Percentiles rank a stretch among this genome's conserved stretches.
phyloP scores from a whole-genome alignment of 2,113 vertebrate genomes.

The Osmerus eperlanus region DNA sequence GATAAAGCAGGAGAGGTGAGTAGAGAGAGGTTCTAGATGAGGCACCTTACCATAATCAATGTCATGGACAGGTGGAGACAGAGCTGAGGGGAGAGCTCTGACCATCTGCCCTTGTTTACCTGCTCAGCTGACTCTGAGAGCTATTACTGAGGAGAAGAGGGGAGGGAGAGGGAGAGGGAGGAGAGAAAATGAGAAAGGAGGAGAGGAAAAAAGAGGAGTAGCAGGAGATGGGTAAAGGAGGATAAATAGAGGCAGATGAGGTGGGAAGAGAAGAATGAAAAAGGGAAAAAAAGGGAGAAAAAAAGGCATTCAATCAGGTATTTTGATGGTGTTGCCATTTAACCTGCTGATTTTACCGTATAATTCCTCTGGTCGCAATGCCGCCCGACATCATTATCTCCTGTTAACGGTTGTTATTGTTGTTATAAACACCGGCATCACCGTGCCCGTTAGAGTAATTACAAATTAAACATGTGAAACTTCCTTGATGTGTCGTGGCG shows the following conservation, averaged over 20 bases:
- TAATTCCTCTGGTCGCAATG: not conserved
- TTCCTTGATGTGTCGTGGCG: slow-evolving; percentile 61
- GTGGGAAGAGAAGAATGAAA: too few species aligned
- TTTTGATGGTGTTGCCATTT: slow-evolving; percentile 18
- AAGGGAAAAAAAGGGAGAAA: too few species aligned
- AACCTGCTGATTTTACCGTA: slow-evolving; percentile 22
- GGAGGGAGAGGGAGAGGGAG: not conserved
- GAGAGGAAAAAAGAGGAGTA: too few species aligned
- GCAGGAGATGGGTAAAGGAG: too few species aligned
- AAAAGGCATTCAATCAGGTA: slow-evolving; percentile 4
- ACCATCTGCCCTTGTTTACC: not conserved
- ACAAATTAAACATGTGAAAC: slow-evolving; percentile 68
- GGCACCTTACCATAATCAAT: not conserved
- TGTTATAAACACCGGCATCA: slow-evolving; percentile 28
- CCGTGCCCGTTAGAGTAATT: slow-evolving; percentile 27
- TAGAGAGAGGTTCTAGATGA: not conserved
- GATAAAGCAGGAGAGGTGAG: not conserved
- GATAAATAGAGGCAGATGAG: too few species aligned
- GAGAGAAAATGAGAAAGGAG: too few species aligned
- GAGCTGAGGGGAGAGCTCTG: not conserved
- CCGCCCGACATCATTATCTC: slow-evolving; percentile 29
- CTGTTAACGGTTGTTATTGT: slow-evolving; percentile 31
- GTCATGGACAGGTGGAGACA: not conserved
- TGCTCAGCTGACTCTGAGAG: not conserved
- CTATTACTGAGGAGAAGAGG: not conserved